Base-by-base conservation (phyloP, 2,113 vertebrate species). In the Bos taurus region DNA sequence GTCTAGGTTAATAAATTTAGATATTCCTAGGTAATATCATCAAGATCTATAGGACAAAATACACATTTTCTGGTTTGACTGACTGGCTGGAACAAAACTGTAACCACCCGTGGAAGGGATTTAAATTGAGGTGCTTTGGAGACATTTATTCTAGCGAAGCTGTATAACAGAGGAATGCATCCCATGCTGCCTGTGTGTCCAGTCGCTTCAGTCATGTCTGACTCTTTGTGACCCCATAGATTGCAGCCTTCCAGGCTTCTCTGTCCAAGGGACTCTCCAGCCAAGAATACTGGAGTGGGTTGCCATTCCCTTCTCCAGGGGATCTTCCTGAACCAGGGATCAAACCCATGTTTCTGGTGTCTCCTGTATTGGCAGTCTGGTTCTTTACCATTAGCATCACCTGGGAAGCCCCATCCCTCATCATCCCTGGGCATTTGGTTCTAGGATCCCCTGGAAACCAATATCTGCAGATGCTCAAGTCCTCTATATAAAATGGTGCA, bases 71-170 rank as follows among this genome's bases (percentile, higher is more conserved):
- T 82, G 88, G 14, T 83, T 92, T 71, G 30, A 90, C 36, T 77
- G 60, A 85, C 82, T 74, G 82, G n/a, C 36, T 82, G 50, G 50
- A 77, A 36, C 23, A 88, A 54, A 97, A 52, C 14, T 50, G 54
- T 90, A 62, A 87, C 17, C 33, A 21, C 5, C 16, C n/a, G 2
- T 64, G 26, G 13, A 15, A 59, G 43, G 23, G 46, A 8, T 23
- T 92, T 30, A 71, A 81, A 12, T 10, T 19, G 50, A 87, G 33
- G 43, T 64, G 14, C 36, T 77, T 83, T 64, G 57, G 36, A 36
- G 85, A 52, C 3, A 48, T 64, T 92, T 50, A 50, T 21, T 54
- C 17, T 74, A 43, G 46, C 2, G 28, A 48, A 77, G 71, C 36
- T 93, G 5, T 59, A 12, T 28, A 67, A 28, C 11, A 59, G 40